Percentiles rank a stretch among this genome's conserved stretches.
Evolutionary conservation across 2,113 vertebrate genomes (phyloP).

Genomic region (Centrocercus urophasianus): DNA sequence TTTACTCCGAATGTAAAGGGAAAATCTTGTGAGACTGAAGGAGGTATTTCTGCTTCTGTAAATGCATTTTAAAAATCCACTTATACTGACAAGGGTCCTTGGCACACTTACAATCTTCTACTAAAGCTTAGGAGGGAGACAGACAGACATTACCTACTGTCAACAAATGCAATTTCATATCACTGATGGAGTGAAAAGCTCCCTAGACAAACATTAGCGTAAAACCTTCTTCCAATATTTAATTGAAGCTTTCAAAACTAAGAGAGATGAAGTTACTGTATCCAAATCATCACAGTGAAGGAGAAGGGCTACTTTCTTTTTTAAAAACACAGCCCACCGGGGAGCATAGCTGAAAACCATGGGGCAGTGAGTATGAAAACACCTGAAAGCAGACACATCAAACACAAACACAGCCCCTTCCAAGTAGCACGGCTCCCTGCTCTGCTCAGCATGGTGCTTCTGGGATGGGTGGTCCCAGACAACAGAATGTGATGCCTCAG

Average conservation of each 20-base stretch:
- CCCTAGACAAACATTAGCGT: constrained; percentile 50
- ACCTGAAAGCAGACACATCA: not conserved
- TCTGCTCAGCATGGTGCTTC: accelerated
- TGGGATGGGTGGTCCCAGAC: not conserved
- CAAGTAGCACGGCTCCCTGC: not conserved
- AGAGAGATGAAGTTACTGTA: not conserved
- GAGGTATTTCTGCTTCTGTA: constrained; percentile 48
- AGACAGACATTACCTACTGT: constrained; percentile 54
- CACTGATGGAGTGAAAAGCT: constrained; percentile 53
- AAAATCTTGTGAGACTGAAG: constrained; percentile 6
- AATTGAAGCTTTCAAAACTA: constrained; percentile 50
- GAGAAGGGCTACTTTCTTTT: not conserved
- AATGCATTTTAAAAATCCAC: constrained; percentile 45
- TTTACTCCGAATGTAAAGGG: constrained; percentile 11
- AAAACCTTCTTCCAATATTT: constrained; percentile 45
- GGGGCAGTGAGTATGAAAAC: accelerated
- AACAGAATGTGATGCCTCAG: not conserved
- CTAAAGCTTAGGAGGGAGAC: constrained; percentile 43
- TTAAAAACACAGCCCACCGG: not conserved
- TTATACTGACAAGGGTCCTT: constrained; percentile 37
- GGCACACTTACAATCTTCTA: constrained; percentile 40
- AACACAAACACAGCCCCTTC: not conserved
- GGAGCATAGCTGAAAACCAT: accelerated
- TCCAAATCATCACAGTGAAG: not conserved
- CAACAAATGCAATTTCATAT: constrained; percentile 47